phyloP scores from a whole-genome alignment of 2,888 invertebrate genomes.

The Troglohyphantes excavatus region DNA sequence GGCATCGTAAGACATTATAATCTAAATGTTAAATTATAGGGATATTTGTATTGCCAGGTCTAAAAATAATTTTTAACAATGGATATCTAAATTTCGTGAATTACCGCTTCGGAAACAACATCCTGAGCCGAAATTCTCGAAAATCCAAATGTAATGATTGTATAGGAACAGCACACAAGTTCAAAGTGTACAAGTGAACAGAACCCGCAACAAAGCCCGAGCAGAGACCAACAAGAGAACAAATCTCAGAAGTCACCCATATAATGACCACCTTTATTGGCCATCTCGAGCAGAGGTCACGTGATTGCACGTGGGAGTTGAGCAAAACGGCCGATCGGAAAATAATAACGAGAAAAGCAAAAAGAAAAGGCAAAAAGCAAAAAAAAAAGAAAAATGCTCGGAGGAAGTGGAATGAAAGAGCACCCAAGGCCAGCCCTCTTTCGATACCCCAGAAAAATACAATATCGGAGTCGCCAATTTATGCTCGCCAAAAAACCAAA shows the following conservation, averaged over 20 bases:
- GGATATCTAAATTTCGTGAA: too few relatives aligned
- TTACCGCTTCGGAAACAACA: too few relatives aligned
- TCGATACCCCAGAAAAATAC: slow-evolving; percentile 57
- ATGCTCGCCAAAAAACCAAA: slow-evolving; percentile 42
- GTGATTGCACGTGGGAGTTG: slow-evolving; percentile 59
- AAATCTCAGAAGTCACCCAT: not conserved
- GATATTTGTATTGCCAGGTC: too few relatives aligned
- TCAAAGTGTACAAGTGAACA: too few relatives aligned
- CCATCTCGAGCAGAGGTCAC: slow-evolving; percentile 54
- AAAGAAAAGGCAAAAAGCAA: too few relatives aligned
- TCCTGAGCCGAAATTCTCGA: too few relatives aligned
- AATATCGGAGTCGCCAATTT: slow-evolving; percentile 72
- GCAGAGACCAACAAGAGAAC: slow-evolving; percentile 17
- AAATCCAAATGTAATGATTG: too few relatives aligned
- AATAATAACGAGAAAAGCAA: slow-evolving; percentile 23
- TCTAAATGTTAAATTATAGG: too few relatives aligned
- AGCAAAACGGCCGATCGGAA: slow-evolving; percentile 16
- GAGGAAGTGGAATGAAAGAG: not conserved
- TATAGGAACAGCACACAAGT: too few relatives aligned
- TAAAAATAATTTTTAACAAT: too few relatives aligned
- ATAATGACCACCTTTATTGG: slow-evolving; percentile 73
- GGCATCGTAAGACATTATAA: too few relatives aligned
- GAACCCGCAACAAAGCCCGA: too few relatives aligned
- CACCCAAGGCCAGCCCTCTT: slow-evolving; percentile 49
- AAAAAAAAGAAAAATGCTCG: not conserved